Base-by-base conservation (phyloP, 2,888 invertebrate genomes). In the Deladenus siricidicola region DNA sequence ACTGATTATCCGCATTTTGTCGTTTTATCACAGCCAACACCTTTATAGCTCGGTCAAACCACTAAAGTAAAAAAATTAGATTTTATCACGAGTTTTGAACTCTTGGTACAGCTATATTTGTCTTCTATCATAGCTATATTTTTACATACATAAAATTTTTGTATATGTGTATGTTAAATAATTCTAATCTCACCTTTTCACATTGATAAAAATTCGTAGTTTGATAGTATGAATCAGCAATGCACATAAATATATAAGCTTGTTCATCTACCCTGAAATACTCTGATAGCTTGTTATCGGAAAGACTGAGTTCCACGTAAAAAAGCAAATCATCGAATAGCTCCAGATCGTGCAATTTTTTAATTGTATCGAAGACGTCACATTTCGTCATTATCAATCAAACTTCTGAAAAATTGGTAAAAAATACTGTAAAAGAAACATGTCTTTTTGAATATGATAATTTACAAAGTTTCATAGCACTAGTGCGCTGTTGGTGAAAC, bases 261-360 rank as follows among this genome's bases (percentile, higher is more conserved):
- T 53, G 53, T 39, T 53, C 53, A 6, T 53, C 53, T n/a, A 34
- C 19, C 24, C 21, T 30, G 19, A 53, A 24, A 6, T 29, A 39
- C 29, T 53, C 53, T 2, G 42, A 30, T 19, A 53, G n/a, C 14
- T 34, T 29, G 17, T 53, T 30, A 21, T 53, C 53, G 1, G 56
- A 48, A 21, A 60, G 45, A 39, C 23, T 50, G 4, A 60, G 42
- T 42, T 60, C 60, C 24, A 45, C 42, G 21, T 58, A 34, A 30
- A 60, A 45, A 10, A 58, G 17, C 3, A 60, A 30, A 49, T 60
- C 60, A 4, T 60, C 60, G 30, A 58, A 60, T 4, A 60, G 34
- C 39, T 60, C 60, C 14, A 60, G 28, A 23, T 59, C 43, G 42
- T 60, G 48, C 10, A 60, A 52, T 8, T 50, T 47, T 26, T 60